Conservation (phyloP, 2,113 vertebrate species). For the Suncus etruscus region DNA sequence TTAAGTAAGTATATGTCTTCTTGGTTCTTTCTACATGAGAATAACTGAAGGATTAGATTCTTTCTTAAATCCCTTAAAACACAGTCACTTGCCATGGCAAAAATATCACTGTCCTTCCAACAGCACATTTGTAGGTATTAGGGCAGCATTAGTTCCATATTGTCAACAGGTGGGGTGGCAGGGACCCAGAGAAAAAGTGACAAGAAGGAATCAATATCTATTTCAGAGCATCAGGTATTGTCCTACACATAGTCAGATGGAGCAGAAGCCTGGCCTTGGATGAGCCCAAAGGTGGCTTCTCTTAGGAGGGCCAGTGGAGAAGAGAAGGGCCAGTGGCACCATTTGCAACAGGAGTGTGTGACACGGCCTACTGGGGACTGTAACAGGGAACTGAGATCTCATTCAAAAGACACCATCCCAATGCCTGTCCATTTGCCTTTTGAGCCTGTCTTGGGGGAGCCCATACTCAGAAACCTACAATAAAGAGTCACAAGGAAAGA, state of each 20-base stretch:
- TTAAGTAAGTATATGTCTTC: background rate
- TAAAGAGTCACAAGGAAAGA: background rate
- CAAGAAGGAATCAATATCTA: background rate
- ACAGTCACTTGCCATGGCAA: background rate
- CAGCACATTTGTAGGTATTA: background rate
- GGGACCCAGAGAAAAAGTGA: background rate
- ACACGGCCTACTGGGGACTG: background rate
- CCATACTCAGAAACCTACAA: background rate
- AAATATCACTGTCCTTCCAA: background rate
- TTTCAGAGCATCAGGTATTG: no score
- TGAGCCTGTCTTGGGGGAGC: background rate
- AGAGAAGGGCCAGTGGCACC: background rate
- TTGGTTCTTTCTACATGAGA: background rate
- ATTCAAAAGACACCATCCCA: background rate
- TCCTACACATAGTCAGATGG: background rate
- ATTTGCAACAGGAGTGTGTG: background rate
- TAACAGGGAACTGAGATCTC: background rate
- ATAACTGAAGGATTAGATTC: background rate
- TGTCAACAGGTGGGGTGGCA: background rate
- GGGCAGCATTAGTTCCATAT: background rate
- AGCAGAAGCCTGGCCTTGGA: background rate
- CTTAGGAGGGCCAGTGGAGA: background rate
- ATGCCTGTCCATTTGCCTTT: background rate
- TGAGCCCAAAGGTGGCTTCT: background rate
- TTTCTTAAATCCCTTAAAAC: conserved; percentile 18